Evolutionary conservation across 2,797 vertebrate genomes (phyloP).

Genomic region (Sitta carolinensis): DNA sequence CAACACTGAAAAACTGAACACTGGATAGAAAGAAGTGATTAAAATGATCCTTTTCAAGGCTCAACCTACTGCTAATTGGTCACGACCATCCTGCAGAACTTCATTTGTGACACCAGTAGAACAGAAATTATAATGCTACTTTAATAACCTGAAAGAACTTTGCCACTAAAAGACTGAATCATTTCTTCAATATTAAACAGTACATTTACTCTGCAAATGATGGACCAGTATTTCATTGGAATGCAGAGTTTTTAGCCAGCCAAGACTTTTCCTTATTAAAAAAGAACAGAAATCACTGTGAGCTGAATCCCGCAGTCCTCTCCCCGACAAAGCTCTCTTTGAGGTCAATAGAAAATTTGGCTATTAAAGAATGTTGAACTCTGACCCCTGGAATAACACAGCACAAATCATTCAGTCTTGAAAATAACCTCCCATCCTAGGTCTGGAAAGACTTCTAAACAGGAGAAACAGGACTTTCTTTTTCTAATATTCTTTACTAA

Average conservation of each 20-base stretch:
- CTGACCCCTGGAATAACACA: not conserved
- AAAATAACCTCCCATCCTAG: not conserved
- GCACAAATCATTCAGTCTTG: slow-evolving; percentile 5
- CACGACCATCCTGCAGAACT: slow-evolving; percentile 11
- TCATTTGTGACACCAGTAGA: slow-evolving; percentile 31
- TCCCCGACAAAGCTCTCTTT: slow-evolving; percentile 32
- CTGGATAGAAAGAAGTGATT: not conserved
- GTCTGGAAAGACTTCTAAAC: not conserved
- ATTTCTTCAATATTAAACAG: slow-evolving; percentile 63
- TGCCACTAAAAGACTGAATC: slow-evolving; percentile 30
- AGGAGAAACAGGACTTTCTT: not conserved
- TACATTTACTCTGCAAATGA: slow-evolving; percentile 61
- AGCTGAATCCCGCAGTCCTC: not conserved
- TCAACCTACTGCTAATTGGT: slow-evolving; percentile 41
- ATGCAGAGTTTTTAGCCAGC: slow-evolving; percentile 23
- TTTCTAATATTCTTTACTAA: not conserved
- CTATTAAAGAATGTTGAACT: slow-evolving; percentile 11
- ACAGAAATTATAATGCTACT: slow-evolving; percentile 39
- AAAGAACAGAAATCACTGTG: slow-evolving; percentile 32
- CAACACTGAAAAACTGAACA: not conserved
- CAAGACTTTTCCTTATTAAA: slow-evolving; percentile 31
- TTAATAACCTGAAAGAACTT: slow-evolving; percentile 60
- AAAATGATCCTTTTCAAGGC: not conserved
- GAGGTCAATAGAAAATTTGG: slow-evolving; percentile 32
- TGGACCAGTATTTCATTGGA: slow-evolving; percentile 45